These are phyloP conservation scores for Ciconia nigra DNA, from an alignment of 2,797 vertebrate species.

Conservation along the genomic window DNA sequence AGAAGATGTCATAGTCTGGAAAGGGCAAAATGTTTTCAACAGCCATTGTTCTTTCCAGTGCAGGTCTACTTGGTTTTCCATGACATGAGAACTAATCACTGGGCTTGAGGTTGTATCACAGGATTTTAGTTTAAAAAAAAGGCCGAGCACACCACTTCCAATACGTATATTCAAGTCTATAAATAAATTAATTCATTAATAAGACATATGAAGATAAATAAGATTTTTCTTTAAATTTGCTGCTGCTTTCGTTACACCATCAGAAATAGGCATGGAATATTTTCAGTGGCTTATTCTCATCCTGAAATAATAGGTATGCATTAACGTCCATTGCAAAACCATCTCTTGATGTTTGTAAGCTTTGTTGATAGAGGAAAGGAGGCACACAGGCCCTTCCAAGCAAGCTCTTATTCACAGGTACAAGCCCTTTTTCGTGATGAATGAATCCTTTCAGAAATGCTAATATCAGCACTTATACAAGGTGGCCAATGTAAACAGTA, in stretches of 20 bases:
- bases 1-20: neutral
- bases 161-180: neutral
- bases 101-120: neutral
- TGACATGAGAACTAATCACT: neutral
- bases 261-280: neutral
- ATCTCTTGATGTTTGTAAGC: neutral
- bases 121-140: neutral
- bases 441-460: slow-evolving; percentile 57
- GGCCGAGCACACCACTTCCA: neutral
- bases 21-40: neutral
- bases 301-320: neutral
- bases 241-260: neutral
- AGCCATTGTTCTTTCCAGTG: neutral
- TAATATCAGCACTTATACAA: slow-evolving; percentile 21
- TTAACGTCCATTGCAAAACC: neutral
- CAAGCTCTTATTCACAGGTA: slow-evolving; percentile 48
- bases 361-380: slow-evolving; percentile 31
- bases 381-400: neutral
- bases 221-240: neutral
- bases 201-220: neutral
- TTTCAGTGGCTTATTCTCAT: neutral
- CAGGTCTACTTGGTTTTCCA: neutral
- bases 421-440: slow-evolving; percentile 17
- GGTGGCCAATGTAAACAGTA: slow-evolving; percentile 18
- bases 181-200: neutral